These are phyloP conservation scores for Ommatoiulus sabulosus DNA, from an alignment of 2,888 invertebrate genomes.

Conservation along the genomic window DNA sequence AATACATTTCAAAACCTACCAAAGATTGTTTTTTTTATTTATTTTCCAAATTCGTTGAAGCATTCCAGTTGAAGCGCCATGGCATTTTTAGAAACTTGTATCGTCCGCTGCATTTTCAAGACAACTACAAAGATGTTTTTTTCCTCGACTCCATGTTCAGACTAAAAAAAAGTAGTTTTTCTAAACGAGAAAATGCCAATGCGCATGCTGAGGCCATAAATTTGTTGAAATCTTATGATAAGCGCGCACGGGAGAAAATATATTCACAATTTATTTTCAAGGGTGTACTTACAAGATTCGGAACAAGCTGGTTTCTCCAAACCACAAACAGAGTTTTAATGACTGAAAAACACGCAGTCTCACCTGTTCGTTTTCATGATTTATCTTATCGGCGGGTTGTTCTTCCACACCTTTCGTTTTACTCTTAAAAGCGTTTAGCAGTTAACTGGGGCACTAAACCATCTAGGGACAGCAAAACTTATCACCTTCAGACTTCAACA, in stretches of 20 bases:
- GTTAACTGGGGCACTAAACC: constrained; percentile 49
- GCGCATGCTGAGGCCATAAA: constrained; percentile 15
- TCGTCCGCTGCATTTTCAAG: not conserved
- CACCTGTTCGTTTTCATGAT: constrained; percentile 25
- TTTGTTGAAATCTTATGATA: constrained; percentile 20
- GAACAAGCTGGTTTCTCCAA: constrained; percentile 44
- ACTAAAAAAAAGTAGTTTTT: not conserved
- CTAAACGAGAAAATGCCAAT: not conserved
- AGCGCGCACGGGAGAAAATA: constrained; percentile 15
- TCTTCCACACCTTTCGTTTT: constrained; percentile 41
- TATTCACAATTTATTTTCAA: constrained; percentile 31
- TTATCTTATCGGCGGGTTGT: constrained; percentile 32
- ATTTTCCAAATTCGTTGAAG: not conserved
- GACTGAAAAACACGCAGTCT: constrained; percentile 18
- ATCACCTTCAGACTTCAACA: not conserved
- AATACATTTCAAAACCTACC: not conserved
- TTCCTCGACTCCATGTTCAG: not conserved
- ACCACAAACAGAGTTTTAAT: constrained; percentile 48
- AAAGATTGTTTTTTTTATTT: not conserved
- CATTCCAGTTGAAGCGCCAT: not conserved
- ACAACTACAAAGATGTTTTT: not conserved
- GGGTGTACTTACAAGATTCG: not conserved
- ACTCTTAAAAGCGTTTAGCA: constrained; percentile 22
- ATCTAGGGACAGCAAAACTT: constrained; percentile 4
- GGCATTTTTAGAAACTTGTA: not conserved